Conservation (phyloP, 2,113 vertebrate genomes). For the Rhinoderma darwinii region DNA sequence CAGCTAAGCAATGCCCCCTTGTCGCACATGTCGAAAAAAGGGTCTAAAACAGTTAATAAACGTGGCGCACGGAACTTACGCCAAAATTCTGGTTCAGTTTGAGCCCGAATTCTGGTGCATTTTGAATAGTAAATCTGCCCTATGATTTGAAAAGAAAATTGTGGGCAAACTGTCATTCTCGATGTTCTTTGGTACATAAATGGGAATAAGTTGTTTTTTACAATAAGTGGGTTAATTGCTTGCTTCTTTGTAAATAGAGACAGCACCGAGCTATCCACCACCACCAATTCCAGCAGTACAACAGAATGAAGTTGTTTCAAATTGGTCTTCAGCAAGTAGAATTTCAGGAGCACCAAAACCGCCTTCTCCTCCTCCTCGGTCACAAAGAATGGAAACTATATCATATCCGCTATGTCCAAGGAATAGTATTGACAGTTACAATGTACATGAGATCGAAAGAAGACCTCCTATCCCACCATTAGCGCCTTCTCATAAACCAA, state of each 20-base stretch:
- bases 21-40: too few species aligned
- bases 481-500: neutral
- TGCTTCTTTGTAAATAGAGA: conserved; percentile 55
- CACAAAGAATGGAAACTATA: conserved; percentile 61
- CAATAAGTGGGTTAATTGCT: neutral
- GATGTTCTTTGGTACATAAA: neutral
- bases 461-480: neutral
- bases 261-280: conserved; percentile 87
- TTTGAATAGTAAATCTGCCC: too few species aligned
- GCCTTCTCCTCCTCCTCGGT: conserved; percentile 65
- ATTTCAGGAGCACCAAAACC: conserved; percentile 13
- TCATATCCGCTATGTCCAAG: conserved; percentile 60
- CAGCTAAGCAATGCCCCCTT: too few species aligned
- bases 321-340: neutral
- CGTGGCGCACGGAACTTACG: too few species aligned
- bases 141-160: too few species aligned
- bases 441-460: neutral
- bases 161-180: too few species aligned
- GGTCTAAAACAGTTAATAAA: too few species aligned
- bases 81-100: too few species aligned
- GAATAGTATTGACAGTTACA: conserved; percentile 43
- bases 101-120: too few species aligned
- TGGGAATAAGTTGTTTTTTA: neutral
- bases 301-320: neutral
- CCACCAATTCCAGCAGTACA: conserved; percentile 79